Base-by-base conservation (phyloP, 2,888 invertebrate genomes). In the Drosophila mimica region DNA sequence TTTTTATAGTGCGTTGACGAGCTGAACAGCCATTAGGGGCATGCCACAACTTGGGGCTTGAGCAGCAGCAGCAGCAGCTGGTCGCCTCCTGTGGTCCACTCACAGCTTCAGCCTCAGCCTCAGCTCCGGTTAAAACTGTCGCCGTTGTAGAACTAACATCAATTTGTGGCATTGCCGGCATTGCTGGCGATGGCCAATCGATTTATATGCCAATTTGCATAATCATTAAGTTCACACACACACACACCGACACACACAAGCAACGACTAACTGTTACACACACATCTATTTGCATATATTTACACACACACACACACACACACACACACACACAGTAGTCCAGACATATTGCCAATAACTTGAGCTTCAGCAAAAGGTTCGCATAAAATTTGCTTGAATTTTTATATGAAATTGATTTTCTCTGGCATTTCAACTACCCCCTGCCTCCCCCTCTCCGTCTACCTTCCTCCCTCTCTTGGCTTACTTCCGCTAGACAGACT, bases 1-100 rank as follows among this genome's bases (percentile, higher is more conserved):
- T 87, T 87, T 87, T 87, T 82, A 88, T 87, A 88, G 87, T 84
- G 89, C 87, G 82, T 82, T 88, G 88, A 88, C 84, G 84, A 85
- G 88, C 88, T 81, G 34, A 62, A 56, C 72, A 74, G 76, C 82
- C 85, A 82, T 79, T 73, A 84, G 70, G 67, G 69, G 38, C 46
- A 46, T 25, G 46, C 49, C 63, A 64, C 25, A 40, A 64, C 59
- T 74, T 58, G 78, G 38, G 52, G 60, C 63, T 76, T 70, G 71
- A 70, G 78, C 56, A 59, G 53, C 49, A 46, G 25, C 46, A 17
- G 25, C 49, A 53, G 52, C 51, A 54, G 56, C 66, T 51, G 68
- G 20, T 28, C 15, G 31, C 51, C 38, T 49, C 17, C 46, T 17
- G 59, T 17, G 28, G 38, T 38, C 54, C 38, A 56, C 25, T 13